Conservation (phyloP, 2,113 vertebrate species). For the Epinephelus moara region DNA sequence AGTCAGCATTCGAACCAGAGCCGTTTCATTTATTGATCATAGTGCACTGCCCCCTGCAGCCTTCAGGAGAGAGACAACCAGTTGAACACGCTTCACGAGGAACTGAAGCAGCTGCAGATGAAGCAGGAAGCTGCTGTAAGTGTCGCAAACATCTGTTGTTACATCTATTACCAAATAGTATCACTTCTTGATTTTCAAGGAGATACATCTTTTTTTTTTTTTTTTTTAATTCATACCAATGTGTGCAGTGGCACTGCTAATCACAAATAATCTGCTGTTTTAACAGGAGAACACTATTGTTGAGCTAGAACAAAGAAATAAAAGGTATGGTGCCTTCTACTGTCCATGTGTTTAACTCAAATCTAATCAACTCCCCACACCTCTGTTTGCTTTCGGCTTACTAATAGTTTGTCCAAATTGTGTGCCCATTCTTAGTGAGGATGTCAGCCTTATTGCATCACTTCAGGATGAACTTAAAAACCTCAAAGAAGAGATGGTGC, state of each 20-base stretch:
- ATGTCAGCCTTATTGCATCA: slow-evolving; percentile 77
- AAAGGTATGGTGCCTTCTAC: slow-evolving; percentile 58
- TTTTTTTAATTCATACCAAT: not conserved
- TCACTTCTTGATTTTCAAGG: slow-evolving; percentile 1
- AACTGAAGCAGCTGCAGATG: slow-evolving; percentile 71
- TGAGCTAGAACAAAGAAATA: slow-evolving; percentile 66
- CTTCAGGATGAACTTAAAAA: slow-evolving; percentile 88
- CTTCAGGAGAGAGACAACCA: slow-evolving; percentile 74
- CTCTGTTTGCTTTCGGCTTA: not conserved
- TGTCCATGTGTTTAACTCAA: not conserved
- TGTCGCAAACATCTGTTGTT: slow-evolving; percentile 10
- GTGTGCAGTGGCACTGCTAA: slow-evolving; percentile 11
- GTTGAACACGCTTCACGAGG: slow-evolving; percentile 68
- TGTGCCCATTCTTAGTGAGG: slow-evolving; percentile 76
- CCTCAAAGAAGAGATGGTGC: slow-evolving; percentile 83
- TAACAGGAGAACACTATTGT: slow-evolving; percentile 66
- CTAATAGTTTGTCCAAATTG: not conserved
- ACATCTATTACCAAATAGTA: slow-evolving; percentile 1
- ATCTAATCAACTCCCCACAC: not conserved
- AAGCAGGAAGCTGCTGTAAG: slow-evolving; percentile 73
- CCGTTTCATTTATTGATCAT: not conserved
- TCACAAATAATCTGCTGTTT: slow-evolving; percentile 15
- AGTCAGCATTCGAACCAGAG: not conserved
- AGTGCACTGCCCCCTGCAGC: slow-evolving; percentile 39
- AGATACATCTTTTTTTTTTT: not conserved